These are phyloP conservation scores for Cordilura impudica DNA, from an alignment of 2,888 invertebrate genomes.

Conservation along the genomic window DNA sequence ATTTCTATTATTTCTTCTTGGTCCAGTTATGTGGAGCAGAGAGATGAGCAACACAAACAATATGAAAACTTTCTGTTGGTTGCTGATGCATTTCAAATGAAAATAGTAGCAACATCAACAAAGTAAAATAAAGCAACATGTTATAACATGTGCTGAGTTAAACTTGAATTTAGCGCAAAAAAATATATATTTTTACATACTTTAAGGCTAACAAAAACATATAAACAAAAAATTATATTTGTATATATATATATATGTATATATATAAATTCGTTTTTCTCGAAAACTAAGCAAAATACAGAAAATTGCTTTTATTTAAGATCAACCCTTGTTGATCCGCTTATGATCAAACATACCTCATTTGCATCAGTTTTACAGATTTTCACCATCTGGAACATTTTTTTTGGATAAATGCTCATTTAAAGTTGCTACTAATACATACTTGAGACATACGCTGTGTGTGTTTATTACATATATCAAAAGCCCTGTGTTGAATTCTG, in stretches of 20 bases:
- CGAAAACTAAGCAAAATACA: too few species aligned
- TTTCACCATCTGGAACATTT: too few species aligned
- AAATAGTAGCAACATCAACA: slow-evolving; percentile 1
- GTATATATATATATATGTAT: neutral
- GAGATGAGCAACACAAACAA: neutral
- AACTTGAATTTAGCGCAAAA: slow-evolving; percentile 18
- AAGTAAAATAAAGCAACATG: slow-evolving; percentile 32
- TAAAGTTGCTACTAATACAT: too few species aligned
- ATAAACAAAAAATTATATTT: neutral
- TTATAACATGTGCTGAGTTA: slow-evolving; percentile 37
- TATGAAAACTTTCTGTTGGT: slow-evolving; percentile 21
- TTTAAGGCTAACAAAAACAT: neutral
- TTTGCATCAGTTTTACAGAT: too few species aligned
- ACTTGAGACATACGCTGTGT: too few species aligned
- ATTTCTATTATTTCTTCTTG: neutral
- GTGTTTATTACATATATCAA: too few species aligned
- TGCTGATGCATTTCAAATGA: slow-evolving; percentile 21
- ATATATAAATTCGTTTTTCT: too few species aligned
- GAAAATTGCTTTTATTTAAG: too few species aligned
- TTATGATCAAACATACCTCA: too few species aligned
- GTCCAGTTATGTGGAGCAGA: neutral
- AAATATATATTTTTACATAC: neutral
- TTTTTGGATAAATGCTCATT: too few species aligned
- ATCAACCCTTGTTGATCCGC: too few species aligned
- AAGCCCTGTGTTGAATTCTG: too few species aligned